Percentiles rank a stretch among this genome's conserved stretches.
phyloP scores from a whole-genome alignment of 2,797 vertebrate species.

The Tarsius wallacei region DNA sequence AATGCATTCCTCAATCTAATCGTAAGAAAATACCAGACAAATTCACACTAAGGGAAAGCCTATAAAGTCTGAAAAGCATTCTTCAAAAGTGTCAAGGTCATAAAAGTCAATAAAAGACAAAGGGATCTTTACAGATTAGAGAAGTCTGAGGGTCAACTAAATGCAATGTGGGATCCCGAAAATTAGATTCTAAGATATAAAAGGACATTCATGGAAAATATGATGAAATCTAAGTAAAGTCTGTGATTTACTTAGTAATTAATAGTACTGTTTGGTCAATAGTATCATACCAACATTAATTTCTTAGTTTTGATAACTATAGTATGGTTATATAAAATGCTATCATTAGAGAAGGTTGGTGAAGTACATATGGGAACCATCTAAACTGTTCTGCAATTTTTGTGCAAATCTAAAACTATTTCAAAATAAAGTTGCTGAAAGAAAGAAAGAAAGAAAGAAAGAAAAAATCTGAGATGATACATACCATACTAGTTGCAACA shows the following conservation, averaged over 20 bases:
- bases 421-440: slow-evolving; percentile 35
- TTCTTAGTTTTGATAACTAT: slow-evolving; percentile 44
- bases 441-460: not conserved
- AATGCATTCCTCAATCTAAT: slow-evolving; percentile 33
- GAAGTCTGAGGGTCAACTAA: not conserved
- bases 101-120: not conserved
- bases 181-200: slow-evolving; percentile 15
- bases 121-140: slow-evolving; percentile 10
- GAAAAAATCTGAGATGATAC: not conserved
- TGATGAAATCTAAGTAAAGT: not conserved
- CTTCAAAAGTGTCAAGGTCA: slow-evolving; percentile 21
- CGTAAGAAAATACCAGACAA: slow-evolving; percentile 39
- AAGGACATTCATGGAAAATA: slow-evolving; percentile 13
- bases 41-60: slow-evolving; percentile 10
- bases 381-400: not conserved
- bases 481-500: not conserved
- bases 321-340: not conserved
- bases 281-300: not conserved
- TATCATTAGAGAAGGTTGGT: slow-evolving; percentile 11
- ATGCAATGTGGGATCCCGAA: not conserved
- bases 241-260: no score
- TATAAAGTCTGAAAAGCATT: slow-evolving; percentile 29
- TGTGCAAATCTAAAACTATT: slow-evolving; percentile 60
- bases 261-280: no score
- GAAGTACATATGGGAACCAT: not conserved